Evolutionary conservation across 2,797 vertebrate genomes (phyloP), one percentile per base, ranked within the genome.

Genomic region (Parambassis ranga): DNA sequence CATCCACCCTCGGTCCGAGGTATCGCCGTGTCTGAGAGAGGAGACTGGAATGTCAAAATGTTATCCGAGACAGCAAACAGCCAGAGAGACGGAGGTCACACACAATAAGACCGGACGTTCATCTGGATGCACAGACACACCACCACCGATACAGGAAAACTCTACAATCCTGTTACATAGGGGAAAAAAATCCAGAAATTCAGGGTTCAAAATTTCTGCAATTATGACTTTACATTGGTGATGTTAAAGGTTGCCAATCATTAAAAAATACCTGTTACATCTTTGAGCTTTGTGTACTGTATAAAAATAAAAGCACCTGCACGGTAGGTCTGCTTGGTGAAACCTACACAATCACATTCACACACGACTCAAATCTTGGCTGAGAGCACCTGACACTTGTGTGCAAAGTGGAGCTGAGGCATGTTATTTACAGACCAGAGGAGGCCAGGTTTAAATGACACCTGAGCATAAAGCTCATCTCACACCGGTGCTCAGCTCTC

Each of bases 31-130:
- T 95, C 92, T 89, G 76, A 76, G 82, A 79, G 92, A 93, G 89
- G 87, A 93, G 94, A 94, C 95, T 91, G 94, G 95, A 96, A 98
- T 95, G 94, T 97, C 95, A 98, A 97, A 98, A 97, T 97, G 96
- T 98, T 98, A 95, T 95, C 95, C 90, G 91, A 95, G 95, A 95
- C 47, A 79, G 92, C 89, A 93, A 87, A 87, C 88, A 93, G 87
- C 86, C 83, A 92, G 85, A 84, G 89, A 88, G 81, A 88, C 79
- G 82, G 89, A 90, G 92, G 94, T 93, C 91, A 93, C 90, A 94
- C 92, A 92, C 90, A 94, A 92, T 92, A 89, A 88, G 83, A 68
- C 74, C 52, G 76, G 77, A 85, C 66, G 75, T 84, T 85, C 83
- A 84, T 89, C 87, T 77, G 75, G 75, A 83, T 71, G 75, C 72